phyloP scores from a whole-genome alignment of 2,797 vertebrate species.

The Scolopax bukidnonensis region DNA sequence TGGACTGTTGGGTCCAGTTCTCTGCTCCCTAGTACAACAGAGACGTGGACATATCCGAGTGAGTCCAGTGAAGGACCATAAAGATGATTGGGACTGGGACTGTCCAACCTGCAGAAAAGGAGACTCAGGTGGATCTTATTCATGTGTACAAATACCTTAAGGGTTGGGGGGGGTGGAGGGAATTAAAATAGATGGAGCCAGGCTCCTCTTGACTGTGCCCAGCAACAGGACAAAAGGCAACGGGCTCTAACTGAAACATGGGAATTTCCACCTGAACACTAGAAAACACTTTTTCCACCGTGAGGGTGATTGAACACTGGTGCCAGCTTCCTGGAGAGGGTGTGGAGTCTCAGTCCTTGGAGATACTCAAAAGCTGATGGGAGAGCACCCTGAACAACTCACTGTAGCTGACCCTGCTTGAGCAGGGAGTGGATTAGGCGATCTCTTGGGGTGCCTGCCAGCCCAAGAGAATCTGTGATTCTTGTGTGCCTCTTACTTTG shows the following conservation, averaged over 20 bases:
- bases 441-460: neutral
- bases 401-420: neutral
- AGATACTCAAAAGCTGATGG: neutral
- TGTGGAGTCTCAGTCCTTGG: neutral
- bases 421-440: neutral
- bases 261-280: neutral
- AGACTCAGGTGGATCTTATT: accelerated
- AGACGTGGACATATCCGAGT: neutral
- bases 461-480: neutral
- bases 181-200: neutral
- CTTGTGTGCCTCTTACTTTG: neutral
- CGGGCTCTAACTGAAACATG: neutral
- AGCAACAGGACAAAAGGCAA: neutral
- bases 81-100: neutral
- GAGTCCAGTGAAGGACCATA: neutral
- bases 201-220: too few relatives aligned
- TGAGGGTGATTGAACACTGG: neutral
- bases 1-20: neutral
- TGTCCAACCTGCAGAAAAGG: neutral
- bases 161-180: too few relatives aligned
- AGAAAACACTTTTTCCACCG: neutral
- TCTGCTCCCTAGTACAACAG: neutral
- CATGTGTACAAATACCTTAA: accelerated
- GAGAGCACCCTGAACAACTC: neutral
- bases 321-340: too few relatives aligned